These are phyloP conservation scores for Enteromius unitaeniatus DNA, from an alignment of 2,797 vertebrate genomes.

Conservation along the genomic window DNA sequence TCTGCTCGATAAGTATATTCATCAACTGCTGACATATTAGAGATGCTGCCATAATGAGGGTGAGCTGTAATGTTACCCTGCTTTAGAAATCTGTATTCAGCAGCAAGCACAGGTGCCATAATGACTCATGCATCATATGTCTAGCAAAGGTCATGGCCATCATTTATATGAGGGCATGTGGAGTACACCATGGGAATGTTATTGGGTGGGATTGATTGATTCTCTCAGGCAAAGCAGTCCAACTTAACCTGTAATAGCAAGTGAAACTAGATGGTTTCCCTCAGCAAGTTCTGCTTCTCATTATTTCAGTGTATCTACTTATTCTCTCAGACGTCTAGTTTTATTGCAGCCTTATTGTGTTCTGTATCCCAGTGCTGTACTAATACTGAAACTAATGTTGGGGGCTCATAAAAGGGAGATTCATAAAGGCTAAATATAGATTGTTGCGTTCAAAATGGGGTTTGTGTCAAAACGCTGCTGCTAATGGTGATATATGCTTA, in stretches of 20 bases:
- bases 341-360: constrained; percentile 23
- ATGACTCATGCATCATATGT: constrained; percentile 41
- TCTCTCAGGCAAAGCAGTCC: background rate
- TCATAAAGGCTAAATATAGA: constrained; percentile 35
- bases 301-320: constrained; percentile 13
- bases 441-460: constrained; percentile 28
- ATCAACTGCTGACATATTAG: constrained; percentile 28
- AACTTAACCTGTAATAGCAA: constrained; percentile 23
- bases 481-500: constrained; percentile 31
- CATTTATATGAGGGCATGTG: constrained; percentile 14
- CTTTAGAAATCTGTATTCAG: constrained; percentile 26
- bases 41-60: constrained; percentile 7
- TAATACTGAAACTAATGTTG: constrained; percentile 27
- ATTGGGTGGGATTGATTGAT: constrained; percentile 30
- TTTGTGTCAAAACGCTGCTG: constrained; percentile 15
- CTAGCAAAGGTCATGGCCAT: constrained; percentile 43
- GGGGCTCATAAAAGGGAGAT: constrained; percentile 20
- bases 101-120: constrained; percentile 6
- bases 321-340: background rate
- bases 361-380: constrained; percentile 1
- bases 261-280: background rate
- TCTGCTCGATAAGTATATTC: constrained; percentile 18
- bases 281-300: background rate
- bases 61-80: constrained; percentile 23
- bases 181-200: constrained; percentile 28